Evolutionary conservation across 2,797 vertebrate genomes (phyloP).

Genomic region (Thalassophryne amazonica): DNA sequence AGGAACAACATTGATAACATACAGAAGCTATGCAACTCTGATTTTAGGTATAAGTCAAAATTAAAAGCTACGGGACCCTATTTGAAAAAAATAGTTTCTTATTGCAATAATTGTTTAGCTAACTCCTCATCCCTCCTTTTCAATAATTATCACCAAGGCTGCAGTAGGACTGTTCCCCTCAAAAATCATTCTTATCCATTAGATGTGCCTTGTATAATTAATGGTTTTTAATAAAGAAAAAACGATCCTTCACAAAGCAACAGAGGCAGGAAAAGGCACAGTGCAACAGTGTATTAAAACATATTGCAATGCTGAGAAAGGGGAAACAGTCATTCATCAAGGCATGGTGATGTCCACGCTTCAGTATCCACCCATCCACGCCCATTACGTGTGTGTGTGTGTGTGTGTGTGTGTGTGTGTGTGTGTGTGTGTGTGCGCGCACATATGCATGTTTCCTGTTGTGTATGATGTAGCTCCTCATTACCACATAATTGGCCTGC

Average conservation of each 20-base stretch:
- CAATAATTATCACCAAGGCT: conserved; percentile 65
- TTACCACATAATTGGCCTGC: conserved; percentile 68
- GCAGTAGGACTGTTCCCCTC: conserved; percentile 50
- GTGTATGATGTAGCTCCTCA: conserved; percentile 65
- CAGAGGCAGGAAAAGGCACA: conserved; percentile 47
- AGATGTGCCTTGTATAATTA: conserved; percentile 67
- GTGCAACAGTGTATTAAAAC: conserved; percentile 68
- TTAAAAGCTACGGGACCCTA: conserved; percentile 11
- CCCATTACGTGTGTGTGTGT: conserved; percentile 15
- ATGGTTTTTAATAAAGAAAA: conserved; percentile 77
- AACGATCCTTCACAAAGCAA: conserved; percentile 53
- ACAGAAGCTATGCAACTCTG: neutral
- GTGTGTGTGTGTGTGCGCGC: neutral
- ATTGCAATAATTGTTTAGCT: conserved; percentile 41
- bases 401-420: neutral
- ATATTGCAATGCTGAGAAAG: conserved; percentile 67
- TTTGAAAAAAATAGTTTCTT: conserved; percentile 26
- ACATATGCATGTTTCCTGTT: conserved; percentile 6
- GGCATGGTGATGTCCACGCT: conserved; percentile 60
- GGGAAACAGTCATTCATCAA: conserved; percentile 72
- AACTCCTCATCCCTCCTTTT: conserved; percentile 32
- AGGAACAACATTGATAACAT: conserved; percentile 12
- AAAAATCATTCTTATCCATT: conserved; percentile 65
- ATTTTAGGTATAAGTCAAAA: conserved; percentile 8
- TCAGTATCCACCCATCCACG: conserved; percentile 53